A percentile compares a stretch with the other conserved stretches of the same genome.
These are phyloP conservation scores for Grammomys dolichurus DNA, from an alignment of 2,113 vertebrate species.

Conservation along the genomic window DNA sequence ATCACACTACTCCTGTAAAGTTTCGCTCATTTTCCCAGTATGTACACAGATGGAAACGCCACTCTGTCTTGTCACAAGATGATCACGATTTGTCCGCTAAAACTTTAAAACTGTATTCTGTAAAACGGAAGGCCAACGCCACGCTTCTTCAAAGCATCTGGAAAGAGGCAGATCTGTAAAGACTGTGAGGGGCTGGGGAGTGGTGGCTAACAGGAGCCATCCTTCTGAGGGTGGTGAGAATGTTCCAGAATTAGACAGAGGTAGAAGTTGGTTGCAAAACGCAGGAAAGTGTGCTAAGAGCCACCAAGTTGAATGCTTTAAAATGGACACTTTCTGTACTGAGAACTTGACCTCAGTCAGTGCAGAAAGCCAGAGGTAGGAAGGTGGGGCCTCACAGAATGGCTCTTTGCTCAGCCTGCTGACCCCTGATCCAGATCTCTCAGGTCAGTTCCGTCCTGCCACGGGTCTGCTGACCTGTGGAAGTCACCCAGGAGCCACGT, in stretches of 20 bases:
- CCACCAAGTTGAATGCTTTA: accelerated
- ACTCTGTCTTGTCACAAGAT: background rate
- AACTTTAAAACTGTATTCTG: background rate
- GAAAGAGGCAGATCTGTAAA: accelerated
- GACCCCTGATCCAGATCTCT: background rate
- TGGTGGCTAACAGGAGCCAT: accelerated
- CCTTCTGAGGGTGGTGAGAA: background rate
- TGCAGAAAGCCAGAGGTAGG: too few species aligned
- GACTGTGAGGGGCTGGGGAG: accelerated
- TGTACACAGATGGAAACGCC: accelerated
- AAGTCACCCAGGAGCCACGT: background rate
- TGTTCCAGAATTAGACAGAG: accelerated
- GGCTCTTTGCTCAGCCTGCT: accelerated
- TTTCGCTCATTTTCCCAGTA: too few species aligned
- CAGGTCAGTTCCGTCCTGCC: background rate
- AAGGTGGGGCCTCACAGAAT: too few species aligned
- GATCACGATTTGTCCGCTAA: background rate
- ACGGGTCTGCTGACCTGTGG: too few species aligned
- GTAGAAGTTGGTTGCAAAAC: accelerated
- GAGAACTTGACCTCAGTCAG: background rate
- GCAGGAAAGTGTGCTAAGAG: accelerated
- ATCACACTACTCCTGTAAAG: background rate
- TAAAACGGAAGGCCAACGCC: accelerated
- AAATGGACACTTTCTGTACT: accelerated
- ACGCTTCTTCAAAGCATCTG: accelerated